Conservation (phyloP, 2,888 invertebrate species). For the Arctia plantaginis region DNA sequence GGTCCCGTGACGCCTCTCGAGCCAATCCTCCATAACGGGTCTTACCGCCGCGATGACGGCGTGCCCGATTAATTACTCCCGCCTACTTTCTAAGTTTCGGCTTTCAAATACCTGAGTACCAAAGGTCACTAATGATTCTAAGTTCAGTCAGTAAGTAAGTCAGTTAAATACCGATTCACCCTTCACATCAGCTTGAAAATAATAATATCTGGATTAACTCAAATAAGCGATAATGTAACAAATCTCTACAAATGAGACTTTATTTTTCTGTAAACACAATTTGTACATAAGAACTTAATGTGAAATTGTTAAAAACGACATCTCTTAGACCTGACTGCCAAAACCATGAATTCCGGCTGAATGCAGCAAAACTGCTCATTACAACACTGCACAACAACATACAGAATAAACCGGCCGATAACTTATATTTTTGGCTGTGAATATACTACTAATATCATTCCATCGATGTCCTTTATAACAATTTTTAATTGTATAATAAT, state of each 20-base stretch:
- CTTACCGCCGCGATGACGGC: no score
- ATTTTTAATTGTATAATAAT: neutral
- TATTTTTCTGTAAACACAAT: neutral
- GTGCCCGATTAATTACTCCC: no score
- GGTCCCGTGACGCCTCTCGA: no score
- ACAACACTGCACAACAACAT: neutral
- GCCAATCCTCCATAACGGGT: no score
- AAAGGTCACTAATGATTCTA: neutral
- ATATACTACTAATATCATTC: neutral
- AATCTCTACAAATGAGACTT: neutral
- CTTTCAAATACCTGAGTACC: neutral
- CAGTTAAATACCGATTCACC: no score
- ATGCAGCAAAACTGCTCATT: neutral
- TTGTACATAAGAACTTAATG: neutral
- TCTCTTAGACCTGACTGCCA: neutral
- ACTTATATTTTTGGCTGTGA: neutral
- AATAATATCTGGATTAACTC: no score
- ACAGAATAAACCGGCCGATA: neutral
- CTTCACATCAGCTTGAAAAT: no score
- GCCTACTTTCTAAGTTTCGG: neutral
- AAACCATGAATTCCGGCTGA: neutral
- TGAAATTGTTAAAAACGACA: neutral
- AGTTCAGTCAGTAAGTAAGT: no score
- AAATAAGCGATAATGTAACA: neutral
- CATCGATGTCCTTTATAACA: neutral